Evolutionary conservation across 2,888 invertebrate genomes (phyloP).

Genomic region (Apocheima hispidaria): DNA sequence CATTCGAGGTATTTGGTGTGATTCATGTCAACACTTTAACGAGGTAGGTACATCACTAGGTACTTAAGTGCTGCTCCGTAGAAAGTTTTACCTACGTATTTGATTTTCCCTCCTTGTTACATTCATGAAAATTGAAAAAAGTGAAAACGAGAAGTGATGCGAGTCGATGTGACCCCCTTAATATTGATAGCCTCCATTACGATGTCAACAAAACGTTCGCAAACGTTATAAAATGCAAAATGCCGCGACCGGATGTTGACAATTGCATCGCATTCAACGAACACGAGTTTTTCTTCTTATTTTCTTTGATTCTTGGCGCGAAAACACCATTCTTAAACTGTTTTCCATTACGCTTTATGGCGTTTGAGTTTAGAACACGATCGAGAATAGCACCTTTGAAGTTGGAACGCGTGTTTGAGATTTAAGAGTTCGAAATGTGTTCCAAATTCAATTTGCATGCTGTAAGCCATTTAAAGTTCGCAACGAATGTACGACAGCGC

Average conservation of each 20-base stretch:
- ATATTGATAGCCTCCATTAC: conserved; percentile 74
- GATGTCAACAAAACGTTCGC: conserved; percentile 65
- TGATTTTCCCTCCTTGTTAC: neutral
- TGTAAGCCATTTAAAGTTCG: conserved; percentile 37
- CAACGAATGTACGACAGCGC: no score
- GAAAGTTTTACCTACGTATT: neutral
- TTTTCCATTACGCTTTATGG: conserved; percentile 82
- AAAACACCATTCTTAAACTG: conserved; percentile 67
- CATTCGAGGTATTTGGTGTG: no score
- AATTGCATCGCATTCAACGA: conserved; percentile 63
- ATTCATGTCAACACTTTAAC: no score
- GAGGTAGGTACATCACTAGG: no score
- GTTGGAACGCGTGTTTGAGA: conserved; percentile 42
- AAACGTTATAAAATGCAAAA: conserved; percentile 77
- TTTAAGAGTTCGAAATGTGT: conserved; percentile 44
- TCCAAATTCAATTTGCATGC: conserved; percentile 51
- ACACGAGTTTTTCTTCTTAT: conserved; percentile 12
- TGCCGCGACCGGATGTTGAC: conserved; percentile 76
- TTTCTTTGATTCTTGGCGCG: conserved; percentile 27
- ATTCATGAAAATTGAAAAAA: conserved; percentile 29
- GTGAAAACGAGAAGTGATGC: conserved; percentile 18
- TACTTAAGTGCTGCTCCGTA: no score
- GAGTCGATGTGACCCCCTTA: conserved; percentile 53
- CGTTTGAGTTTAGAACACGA: conserved; percentile 68
- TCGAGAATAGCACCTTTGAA: conserved; percentile 61